Base-by-base conservation (phyloP, 2,888 invertebrate genomes). In the Yponomeuta cagnagella region DNA sequence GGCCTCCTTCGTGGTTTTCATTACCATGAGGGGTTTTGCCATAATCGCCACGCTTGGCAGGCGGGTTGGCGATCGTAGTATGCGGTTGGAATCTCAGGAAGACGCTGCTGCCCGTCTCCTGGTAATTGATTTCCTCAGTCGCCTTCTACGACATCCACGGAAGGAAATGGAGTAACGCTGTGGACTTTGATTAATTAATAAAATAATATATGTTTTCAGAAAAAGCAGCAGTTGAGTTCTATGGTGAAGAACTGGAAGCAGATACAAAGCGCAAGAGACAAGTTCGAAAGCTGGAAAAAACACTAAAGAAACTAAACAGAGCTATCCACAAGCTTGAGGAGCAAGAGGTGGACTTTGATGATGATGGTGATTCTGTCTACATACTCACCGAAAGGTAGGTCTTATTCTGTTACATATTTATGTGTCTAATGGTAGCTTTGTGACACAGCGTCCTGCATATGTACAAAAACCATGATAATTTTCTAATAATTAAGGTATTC, bases 361-460 rank as follows among this genome's bases (percentile, higher is more conserved):
- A 95, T 75, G 96, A 96, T 48, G 93, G 94, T 68, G 93, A 96
- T 81, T 96, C 96, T 2, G 89, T 93, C 48, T 97, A 96, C 84
- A 87, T 97, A 64, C 92, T 95, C 75, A 93, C 95, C 73, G 95
- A 96, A 75, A 93, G 93, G 87, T 95, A 90, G 72, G 48, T 23
- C 58, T 64, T 23, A 4, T 69, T 65, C 69, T 66, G 10, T 15
- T 48, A 69, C 8, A 4, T 43, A 43, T 43, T 43, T 23, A 23
- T 23, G 23, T 23, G 23, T 23, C 23, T 23, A 43, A 43, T 43
- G 43, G 43, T 43, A 43, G 9, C 43, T 1, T 6, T 43, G 43
- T 43, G 43, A 43, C 48, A 66, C 48, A 37, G 33, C 3, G 64
- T 63, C 23, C 10, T 68, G 68, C n/a, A 12, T 43, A 68, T 43